Base-by-base conservation (phyloP, 2,113 vertebrate genomes). In the Trinectes maculatus region DNA sequence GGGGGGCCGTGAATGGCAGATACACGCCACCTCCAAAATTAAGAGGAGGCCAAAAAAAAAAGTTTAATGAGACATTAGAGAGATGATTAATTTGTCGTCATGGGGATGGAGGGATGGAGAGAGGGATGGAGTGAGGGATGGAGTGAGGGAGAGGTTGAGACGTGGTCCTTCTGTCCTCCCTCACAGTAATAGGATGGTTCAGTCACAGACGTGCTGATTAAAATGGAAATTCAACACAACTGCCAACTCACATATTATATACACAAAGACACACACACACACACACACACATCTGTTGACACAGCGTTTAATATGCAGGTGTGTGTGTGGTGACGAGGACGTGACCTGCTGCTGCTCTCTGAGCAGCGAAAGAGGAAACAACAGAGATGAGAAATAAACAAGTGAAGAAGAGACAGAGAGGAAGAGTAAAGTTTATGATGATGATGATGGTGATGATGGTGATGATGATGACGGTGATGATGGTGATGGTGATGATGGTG, bases 81-180 rank as follows among this genome's bases (percentile, higher is more conserved):
- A 77, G 65, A 89, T 88, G 82, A 91, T 91, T 88, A 80, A 90
- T 91, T 85, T 88, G 83, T 81, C 44, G 55, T 72, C 74, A 76
- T 51, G 1, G 36, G 48, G 62, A 18, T 36, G 18, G 19, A n/a
- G 48, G n/a, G 25, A 31, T 19, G 11, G 22, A 73, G 51, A n/a
- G 37, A 26, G 2, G 19, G 36, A 69, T 8, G 2, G 22, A 36
- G 34, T 5, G 21, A 44, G 37, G 19, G 53, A 57, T 3, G 19
- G 36, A 60, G 73, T 33, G 47, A 47, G 70, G 40, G 43, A 56
- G 68, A 57, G 76, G 74, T 48, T 72, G 64, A 54, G 66, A 73
- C 72, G 77, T 62, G 69, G 61, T 68, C 71, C 64, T 34, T 63
- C 70, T 79, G 70, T 84, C 78, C 78, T 80, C 71, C 64, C 42